phyloP scores from a whole-genome alignment of 2,113 vertebrate genomes.

The Proteles cristata region DNA sequence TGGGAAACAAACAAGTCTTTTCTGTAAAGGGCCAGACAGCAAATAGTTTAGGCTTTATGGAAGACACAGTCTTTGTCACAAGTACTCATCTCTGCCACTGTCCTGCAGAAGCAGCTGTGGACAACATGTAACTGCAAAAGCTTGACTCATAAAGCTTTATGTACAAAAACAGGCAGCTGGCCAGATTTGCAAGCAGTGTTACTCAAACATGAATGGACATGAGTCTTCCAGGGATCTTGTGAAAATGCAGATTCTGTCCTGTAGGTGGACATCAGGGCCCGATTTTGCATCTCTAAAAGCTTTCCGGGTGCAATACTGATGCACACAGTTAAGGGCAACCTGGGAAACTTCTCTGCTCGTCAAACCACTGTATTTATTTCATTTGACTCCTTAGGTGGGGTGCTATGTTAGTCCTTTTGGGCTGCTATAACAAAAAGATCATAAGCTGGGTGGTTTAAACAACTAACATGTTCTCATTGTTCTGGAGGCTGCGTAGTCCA shows the following conservation, averaged over 20 bases:
- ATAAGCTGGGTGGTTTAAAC: background rate
- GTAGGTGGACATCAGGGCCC: background rate
- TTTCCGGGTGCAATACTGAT: background rate
- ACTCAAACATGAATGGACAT: background rate
- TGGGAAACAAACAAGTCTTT: background rate
- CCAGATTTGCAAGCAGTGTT: background rate
- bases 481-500: background rate
- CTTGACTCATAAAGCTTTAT: background rate
- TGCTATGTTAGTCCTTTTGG: background rate
- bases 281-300: background rate
- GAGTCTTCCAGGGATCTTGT: background rate
- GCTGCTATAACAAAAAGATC: background rate
- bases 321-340: background rate
- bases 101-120: background rate
- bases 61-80: background rate
- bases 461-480: background rate
- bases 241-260: background rate
- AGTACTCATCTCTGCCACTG: background rate
- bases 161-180: background rate
- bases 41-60: background rate
- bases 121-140: background rate
- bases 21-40: background rate
- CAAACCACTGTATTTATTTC: background rate
- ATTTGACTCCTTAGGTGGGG: background rate
- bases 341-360: background rate